Evolutionary conservation across 2,888 invertebrate species (phyloP).

Genomic region (Globia sparganii): DNA sequence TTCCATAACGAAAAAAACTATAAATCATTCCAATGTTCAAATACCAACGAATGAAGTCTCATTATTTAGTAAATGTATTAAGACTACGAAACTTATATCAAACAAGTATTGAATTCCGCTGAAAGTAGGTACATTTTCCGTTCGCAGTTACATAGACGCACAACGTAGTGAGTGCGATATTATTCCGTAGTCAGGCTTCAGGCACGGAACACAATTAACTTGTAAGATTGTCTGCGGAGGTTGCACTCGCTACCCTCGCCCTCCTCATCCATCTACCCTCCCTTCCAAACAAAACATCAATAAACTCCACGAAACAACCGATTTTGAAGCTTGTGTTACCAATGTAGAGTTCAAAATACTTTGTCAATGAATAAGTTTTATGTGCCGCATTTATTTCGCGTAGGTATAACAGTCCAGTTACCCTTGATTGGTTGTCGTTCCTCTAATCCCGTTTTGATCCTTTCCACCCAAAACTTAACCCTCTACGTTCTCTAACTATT

Average conservation of each 20-base stretch:
- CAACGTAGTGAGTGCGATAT: slow-evolving; percentile 81
- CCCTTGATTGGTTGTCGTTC: slow-evolving; percentile 93
- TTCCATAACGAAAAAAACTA: no score
- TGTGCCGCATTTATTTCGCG: slow-evolving; percentile 90
- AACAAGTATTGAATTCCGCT: slow-evolving; percentile 28
- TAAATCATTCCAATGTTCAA: not conserved
- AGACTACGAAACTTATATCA: slow-evolving; percentile 6
- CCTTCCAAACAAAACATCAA: slow-evolving; percentile 90
- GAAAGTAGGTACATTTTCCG: slow-evolving; percentile 54
- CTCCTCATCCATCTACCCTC: slow-evolving; percentile 88
- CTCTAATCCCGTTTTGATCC: slow-evolving; percentile 93
- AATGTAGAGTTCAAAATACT: slow-evolving; percentile 70
- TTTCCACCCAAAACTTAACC: slow-evolving; percentile 91
- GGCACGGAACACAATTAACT: slow-evolving; percentile 91
- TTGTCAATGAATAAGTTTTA: slow-evolving; percentile 82
- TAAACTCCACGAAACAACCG: slow-evolving; percentile 78
- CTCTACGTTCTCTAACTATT: slow-evolving; percentile 89
- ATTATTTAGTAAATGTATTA: not conserved
- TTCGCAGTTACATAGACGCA: slow-evolving; percentile 60
- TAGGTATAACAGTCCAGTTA: slow-evolving; percentile 91
- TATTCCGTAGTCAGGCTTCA: slow-evolving; percentile 88
- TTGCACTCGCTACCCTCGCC: slow-evolving; percentile 87
- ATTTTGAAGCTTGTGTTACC: slow-evolving; percentile 64
- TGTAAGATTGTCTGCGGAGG: slow-evolving; percentile 91
- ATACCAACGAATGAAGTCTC: not conserved